A percentile compares a stretch with the other conserved stretches of the same genome.
phyloP scores from a whole-genome alignment of 1,140 invertebrate genomes.

The Caenorhabditis briggsae region DNA sequence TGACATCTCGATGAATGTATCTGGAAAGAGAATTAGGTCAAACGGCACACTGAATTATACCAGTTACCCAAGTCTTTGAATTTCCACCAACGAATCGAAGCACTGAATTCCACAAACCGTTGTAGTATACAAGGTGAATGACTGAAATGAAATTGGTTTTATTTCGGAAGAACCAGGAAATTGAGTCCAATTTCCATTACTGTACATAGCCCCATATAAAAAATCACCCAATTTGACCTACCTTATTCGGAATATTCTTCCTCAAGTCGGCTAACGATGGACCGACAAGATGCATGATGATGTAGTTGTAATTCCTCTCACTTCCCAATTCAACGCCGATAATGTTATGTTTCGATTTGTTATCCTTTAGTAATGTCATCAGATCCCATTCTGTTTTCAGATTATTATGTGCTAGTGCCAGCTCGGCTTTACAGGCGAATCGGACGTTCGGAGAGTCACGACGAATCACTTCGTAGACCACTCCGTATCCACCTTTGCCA shows the following conservation, averaged over 20 bases:
- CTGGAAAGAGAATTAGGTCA: background rate
- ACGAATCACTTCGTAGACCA: constrained; percentile 36
- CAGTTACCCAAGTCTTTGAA: background rate
- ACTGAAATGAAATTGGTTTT: background rate
- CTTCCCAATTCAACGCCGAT: constrained; percentile 31
- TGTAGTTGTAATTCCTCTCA: constrained; percentile 60
- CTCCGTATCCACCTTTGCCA: constrained; percentile 59
- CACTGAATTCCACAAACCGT: constrained; percentile 33
- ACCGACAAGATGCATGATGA: constrained; percentile 64
- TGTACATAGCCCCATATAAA: background rate
- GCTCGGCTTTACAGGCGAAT: constrained; percentile 38
- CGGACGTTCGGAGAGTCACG: constrained; percentile 4
- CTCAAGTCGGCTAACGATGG: constrained; percentile 59
- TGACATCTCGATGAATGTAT: constrained; percentile 63
- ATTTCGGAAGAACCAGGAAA: background rate
- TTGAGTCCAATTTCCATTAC: background rate
- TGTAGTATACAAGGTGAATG: background rate
- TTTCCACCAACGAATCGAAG: constrained; percentile 33
- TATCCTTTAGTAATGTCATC: constrained; percentile 50
- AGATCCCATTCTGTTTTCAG: constrained; percentile 48
- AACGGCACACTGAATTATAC: background rate
- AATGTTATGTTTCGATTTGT: constrained; percentile 54
- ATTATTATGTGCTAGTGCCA: constrained; percentile 31
- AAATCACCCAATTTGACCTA: constrained; percentile 10
- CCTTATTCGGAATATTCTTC: constrained; percentile 50